A percentile compares a stretch with the other conserved stretches of the same genome.
phyloP scores from a whole-genome alignment of 2,888 invertebrate genomes.

The Phengaris arion region DNA sequence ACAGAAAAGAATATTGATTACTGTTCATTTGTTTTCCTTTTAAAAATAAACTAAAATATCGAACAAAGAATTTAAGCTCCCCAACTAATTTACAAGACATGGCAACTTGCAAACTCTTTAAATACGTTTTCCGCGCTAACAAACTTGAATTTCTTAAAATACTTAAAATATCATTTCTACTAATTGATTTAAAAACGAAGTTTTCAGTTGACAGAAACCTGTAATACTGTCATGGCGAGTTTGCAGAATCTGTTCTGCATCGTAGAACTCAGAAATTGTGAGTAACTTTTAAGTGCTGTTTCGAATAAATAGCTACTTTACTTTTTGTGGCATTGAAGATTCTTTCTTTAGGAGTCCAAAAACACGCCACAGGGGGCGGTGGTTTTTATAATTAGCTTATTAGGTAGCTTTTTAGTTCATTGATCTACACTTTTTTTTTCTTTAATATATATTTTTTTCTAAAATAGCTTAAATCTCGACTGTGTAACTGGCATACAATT shows the following conservation, averaged over 20 bases:
- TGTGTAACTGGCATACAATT: too few species aligned
- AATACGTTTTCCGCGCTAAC: conserved; percentile 5
- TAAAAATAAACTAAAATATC: neutral
- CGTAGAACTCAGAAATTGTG: neutral
- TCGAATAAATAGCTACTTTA: conserved; percentile 16
- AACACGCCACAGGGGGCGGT: neutral
- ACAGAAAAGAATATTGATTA: too few species aligned
- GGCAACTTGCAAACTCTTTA: neutral
- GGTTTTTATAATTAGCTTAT: neutral
- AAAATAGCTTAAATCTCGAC: too few species aligned
- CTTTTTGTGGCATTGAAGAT: neutral
- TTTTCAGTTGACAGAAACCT: conserved; percentile 14
- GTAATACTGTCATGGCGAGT: conserved; percentile 12
- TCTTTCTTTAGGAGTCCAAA: neutral
- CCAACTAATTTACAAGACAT: neutral
- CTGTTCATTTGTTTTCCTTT: neutral
- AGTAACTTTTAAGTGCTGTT: conserved; percentile 22
- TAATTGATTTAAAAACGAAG: conserved; percentile 24
- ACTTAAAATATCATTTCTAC: conserved; percentile 16
- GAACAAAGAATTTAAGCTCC: neutral
- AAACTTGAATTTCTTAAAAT: conserved; percentile 4
- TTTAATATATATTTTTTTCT: too few species aligned
- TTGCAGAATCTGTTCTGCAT: conserved; percentile 10
- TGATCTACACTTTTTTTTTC: too few species aligned
- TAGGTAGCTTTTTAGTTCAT: too few species aligned